A percentile compares a stretch with the other conserved stretches of the same genome.
These are phyloP conservation scores for Zophobas atratus DNA, from an alignment of 1,140 invertebrate genomes.

Conservation along the genomic window DNA sequence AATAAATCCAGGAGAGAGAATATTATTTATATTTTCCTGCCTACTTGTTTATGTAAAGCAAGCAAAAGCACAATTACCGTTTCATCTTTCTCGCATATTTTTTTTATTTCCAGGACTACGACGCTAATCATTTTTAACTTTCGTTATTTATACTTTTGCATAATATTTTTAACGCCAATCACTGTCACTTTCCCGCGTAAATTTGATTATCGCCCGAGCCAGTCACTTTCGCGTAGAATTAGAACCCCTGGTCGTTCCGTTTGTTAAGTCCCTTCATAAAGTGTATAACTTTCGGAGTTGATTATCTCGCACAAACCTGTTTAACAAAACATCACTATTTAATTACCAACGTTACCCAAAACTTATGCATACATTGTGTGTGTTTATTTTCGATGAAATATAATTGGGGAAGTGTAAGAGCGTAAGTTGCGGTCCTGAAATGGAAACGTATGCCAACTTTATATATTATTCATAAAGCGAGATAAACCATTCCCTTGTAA, in stretches of 20 bases:
- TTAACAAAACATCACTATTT: constrained; percentile 40
- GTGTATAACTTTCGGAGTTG: constrained; percentile 5
- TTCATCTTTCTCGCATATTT: constrained; percentile 11
- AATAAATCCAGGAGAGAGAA: constrained; percentile 28
- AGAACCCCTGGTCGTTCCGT: no score
- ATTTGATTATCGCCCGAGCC: no score
- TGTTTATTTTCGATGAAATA: constrained; percentile 42
- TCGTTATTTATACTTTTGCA: no score
- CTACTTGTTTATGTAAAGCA: constrained; percentile 21
- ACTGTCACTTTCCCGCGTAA: no score
- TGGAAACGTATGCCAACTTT: constrained; percentile 50
- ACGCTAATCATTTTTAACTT: no score
- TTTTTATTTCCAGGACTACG: background rate
- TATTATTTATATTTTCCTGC: constrained; percentile 33
- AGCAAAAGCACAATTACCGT: constrained; percentile 30
- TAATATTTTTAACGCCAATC: no score
- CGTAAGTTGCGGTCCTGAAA: constrained; percentile 36
- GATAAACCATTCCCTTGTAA: constrained; percentile 47
- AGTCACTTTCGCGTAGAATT: no score
- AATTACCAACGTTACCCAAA: constrained; percentile 27
- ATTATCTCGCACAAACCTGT: constrained; percentile 3
- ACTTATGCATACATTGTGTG: constrained; percentile 31
- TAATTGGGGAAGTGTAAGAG: constrained; percentile 35
- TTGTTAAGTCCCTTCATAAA: background rate
- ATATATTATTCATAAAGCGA: constrained; percentile 51